Conservation (phyloP, 2,113 vertebrate genomes). For the Hipposideros armiger region DNA sequence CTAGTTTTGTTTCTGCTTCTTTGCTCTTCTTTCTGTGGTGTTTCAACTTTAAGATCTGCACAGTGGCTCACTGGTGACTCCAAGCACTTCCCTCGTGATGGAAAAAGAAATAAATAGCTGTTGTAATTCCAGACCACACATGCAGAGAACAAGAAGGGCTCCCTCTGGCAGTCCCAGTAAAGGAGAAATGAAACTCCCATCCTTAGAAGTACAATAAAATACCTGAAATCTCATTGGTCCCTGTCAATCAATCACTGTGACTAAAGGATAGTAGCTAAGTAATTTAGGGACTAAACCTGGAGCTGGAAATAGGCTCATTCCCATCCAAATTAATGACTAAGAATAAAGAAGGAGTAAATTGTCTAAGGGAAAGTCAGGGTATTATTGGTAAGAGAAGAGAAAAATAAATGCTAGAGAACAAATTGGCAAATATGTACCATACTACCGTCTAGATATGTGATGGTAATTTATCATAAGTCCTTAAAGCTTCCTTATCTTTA, state of each 20-base stretch:
- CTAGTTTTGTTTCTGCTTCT: not conserved
- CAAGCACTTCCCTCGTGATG: not conserved
- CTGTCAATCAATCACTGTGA: not conserved
- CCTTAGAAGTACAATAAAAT: not conserved
- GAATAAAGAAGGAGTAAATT: not conserved
- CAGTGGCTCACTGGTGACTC: not conserved
- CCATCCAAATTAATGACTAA: not conserved
- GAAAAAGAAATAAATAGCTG: not conserved
- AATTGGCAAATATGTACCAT: not conserved
- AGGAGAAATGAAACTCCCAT: not conserved
- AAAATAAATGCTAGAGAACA: not conserved
- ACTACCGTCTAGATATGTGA: not conserved
- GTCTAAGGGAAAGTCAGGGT: not conserved
- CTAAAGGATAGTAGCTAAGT: not conserved
- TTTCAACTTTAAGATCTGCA: not conserved
- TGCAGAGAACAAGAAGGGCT: not conserved
- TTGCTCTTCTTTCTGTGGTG: not conserved
- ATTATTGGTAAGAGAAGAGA: not conserved
- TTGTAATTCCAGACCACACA: not conserved
- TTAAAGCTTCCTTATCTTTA: conserved; percentile 25
- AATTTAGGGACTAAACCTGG: not conserved
- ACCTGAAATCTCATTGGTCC: not conserved
- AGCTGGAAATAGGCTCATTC: not conserved
- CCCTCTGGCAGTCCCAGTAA: not conserved
- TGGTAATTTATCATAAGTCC: not conserved